Evolutionary conservation across 2,888 invertebrate species (phyloP).

Genomic region (Agonum fuliginosum): DNA sequence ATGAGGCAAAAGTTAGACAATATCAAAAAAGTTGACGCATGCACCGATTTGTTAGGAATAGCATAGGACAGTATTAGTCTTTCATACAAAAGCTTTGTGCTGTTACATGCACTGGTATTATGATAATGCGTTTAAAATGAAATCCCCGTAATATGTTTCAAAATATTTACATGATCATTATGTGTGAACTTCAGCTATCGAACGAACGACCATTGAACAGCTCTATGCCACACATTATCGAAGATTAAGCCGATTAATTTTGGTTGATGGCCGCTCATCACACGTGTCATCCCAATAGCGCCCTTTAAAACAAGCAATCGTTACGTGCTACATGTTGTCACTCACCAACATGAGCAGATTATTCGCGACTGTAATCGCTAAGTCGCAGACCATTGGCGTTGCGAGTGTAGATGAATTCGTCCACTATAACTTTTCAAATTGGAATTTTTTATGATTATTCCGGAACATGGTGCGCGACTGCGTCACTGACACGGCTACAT

Average conservation of each 20-base stretch:
- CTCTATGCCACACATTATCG: slow-evolving; percentile 24
- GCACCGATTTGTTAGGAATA: background rate
- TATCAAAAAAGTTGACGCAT: no score
- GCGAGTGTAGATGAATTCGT: no score
- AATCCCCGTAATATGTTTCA: slow-evolving; percentile 11
- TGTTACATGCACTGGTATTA: slow-evolving; percentile 19
- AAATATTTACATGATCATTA: slow-evolving; percentile 48
- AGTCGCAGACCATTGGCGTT: background rate
- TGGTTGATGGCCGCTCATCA: slow-evolving; percentile 30
- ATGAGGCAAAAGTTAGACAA: no score
- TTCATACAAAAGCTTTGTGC: slow-evolving; percentile 19
- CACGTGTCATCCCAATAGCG: background rate
- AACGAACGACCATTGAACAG: background rate
- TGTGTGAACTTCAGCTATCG: background rate
- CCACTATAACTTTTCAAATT: background rate
- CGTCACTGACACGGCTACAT: slow-evolving; percentile 12
- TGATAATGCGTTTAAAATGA: slow-evolving; percentile 42
- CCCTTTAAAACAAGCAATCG: background rate
- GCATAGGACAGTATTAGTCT: background rate
- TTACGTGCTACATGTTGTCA: background rate
- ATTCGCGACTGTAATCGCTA: background rate
- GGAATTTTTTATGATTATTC: background rate
- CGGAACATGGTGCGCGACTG: background rate
- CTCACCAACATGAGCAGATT: background rate
- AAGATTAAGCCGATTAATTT: slow-evolving; percentile 48